phyloP scores from a whole-genome alignment of 2,797 vertebrate genomes.

The Anomalospiza imberbis region DNA sequence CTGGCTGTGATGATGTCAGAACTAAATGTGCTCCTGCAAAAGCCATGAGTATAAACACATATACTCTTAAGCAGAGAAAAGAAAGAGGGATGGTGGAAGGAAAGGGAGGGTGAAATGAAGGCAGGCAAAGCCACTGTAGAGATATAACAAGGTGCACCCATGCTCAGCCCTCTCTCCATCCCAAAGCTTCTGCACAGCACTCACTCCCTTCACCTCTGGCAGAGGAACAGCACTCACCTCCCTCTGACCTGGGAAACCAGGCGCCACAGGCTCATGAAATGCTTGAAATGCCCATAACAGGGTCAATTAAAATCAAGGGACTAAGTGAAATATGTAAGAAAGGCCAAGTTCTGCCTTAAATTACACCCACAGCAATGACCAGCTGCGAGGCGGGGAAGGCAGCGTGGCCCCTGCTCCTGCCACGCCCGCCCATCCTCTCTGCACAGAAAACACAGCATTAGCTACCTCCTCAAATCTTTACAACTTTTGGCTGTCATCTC shows the following conservation, averaged over 20 bases:
- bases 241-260: background rate
- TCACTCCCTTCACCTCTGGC: background rate
- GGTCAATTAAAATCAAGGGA: background rate
- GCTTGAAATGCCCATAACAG: background rate
- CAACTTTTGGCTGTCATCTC: background rate
- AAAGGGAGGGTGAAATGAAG: background rate
- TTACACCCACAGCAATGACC: background rate
- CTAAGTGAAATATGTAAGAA: background rate
- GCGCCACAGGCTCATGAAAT: background rate
- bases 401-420: background rate
- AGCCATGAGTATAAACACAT: background rate
- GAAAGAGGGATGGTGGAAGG: background rate
- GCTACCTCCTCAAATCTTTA: background rate
- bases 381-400: fast-evolving
- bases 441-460: background rate
- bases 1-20: background rate
- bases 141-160: background rate
- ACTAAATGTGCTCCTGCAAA: background rate
- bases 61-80: background rate
- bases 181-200: background rate
- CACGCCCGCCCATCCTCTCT: background rate
- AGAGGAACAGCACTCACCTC: background rate
- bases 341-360: background rate
- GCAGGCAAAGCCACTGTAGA: background rate
- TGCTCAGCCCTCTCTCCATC: background rate